Conservation (phyloP, 2,113 vertebrate genomes). For the Seriola rivoliana region DNA sequence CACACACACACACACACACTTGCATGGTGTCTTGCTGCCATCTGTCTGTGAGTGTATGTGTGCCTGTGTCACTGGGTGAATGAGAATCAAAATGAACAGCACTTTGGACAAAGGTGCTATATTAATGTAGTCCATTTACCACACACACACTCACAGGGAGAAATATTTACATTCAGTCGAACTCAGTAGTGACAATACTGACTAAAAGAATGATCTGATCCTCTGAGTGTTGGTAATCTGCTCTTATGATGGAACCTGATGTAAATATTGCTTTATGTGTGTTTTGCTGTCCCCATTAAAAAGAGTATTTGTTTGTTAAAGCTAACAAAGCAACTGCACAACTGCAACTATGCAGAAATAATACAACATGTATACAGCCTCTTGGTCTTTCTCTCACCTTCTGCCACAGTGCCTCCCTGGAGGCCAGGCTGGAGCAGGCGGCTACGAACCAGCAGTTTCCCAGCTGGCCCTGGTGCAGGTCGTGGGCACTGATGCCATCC, state of each 20-base stretch:
- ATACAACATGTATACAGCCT: not conserved
- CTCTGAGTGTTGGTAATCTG: too few relatives aligned
- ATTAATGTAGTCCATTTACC: too few relatives aligned
- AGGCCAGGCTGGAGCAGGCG: slow-evolving; percentile 82
- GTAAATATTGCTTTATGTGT: too few relatives aligned
- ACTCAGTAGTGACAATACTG: too few relatives aligned
- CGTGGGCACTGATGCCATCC: slow-evolving; percentile 82
- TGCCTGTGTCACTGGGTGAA: not conserved
- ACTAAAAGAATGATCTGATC: too few relatives aligned
- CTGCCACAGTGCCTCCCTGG: slow-evolving; percentile 80
- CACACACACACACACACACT: not conserved
- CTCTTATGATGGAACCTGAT: not conserved
- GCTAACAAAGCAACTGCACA: not conserved
- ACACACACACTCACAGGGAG: too few relatives aligned
- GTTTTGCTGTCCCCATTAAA: not conserved
- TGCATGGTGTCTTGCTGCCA: too few relatives aligned
- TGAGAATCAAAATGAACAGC: too few relatives aligned
- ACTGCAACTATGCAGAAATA: not conserved
- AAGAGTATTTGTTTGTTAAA: not conserved
- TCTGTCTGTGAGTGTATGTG: not conserved
- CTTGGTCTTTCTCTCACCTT: slow-evolving; percentile 68
- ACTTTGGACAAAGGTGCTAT: too few relatives aligned
- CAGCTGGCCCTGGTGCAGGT: slow-evolving; percentile 82
- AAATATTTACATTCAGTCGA: too few relatives aligned
- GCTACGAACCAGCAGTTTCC: slow-evolving; percentile 86